phyloP scores from a whole-genome alignment of 2,888 invertebrate genomes.

The Clivina fossor region DNA sequence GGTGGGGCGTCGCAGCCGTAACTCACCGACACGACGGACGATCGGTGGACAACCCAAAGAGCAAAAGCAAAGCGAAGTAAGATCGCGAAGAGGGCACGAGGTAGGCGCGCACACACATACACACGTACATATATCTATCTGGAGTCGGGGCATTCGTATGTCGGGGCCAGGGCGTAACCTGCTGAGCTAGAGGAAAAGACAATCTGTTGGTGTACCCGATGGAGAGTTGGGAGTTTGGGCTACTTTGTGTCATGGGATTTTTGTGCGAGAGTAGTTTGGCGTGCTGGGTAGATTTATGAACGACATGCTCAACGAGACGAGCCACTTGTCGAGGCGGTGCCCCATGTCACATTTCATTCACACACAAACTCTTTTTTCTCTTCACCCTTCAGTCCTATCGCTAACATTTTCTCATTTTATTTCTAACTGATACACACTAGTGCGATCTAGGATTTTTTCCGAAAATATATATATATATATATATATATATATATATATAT shows the following conservation, averaged over 20 bases:
- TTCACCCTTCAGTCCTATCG: too few species aligned
- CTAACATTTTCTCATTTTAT: too few species aligned
- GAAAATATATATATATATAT: too few species aligned
- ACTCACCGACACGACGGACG: constrained; percentile 46
- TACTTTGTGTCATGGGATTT: constrained; percentile 16
- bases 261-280: neutral
- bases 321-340: neutral
- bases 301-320: constrained; percentile 7
- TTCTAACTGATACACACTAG: too few species aligned
- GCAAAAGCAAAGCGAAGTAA: too few species aligned
- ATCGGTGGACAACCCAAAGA: too few species aligned
- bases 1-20: constrained; percentile 54
- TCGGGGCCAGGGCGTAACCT: constrained; percentile 23
- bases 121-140: constrained; percentile 7
- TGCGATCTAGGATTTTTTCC: too few species aligned
- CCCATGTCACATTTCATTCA: too few species aligned
- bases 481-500: too few species aligned
- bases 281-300: constrained; percentile 19
- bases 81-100: too few species aligned
- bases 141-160: too few species aligned
- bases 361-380: too few species aligned
- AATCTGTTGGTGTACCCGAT: constrained; percentile 20
- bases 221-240: neutral
- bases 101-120: constrained; percentile 3
- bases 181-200: constrained; percentile 28